Percentiles rank a stretch among this genome's conserved stretches.
These are phyloP conservation scores for Ctenomys sociabilis DNA, from an alignment of 2,113 vertebrate genomes.

Conservation along the genomic window DNA sequence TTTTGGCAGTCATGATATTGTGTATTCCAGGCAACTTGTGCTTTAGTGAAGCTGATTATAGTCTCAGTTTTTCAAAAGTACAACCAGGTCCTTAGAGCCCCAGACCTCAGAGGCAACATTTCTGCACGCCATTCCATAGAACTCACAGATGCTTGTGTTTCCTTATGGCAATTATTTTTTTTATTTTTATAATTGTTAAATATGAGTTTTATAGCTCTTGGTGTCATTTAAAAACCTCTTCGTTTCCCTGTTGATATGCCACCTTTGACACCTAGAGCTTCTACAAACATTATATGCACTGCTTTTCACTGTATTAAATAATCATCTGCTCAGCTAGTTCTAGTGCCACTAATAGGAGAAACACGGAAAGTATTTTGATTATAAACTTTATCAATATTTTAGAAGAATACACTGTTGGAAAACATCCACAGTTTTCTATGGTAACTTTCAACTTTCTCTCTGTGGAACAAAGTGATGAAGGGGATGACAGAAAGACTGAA, in stretches of 20 bases:
- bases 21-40: not conserved
- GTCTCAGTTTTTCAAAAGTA: not conserved
- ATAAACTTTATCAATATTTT: conserved; percentile 61
- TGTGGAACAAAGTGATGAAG: conserved; percentile 52
- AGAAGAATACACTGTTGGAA: conserved; percentile 55
- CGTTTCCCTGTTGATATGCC: not conserved
- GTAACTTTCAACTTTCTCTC: conserved; percentile 20
- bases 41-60: not conserved
- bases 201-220: not conserved
- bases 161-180: not conserved
- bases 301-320: conserved; percentile 54
- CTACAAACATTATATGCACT: not conserved
- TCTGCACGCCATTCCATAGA: not conserved
- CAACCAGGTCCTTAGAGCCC: not conserved
- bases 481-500: not conserved
- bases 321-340: conserved; percentile 19
- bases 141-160: not conserved
- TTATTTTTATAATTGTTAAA: not conserved
- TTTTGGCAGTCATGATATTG: not conserved
- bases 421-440: conserved; percentile 55
- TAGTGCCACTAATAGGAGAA: not conserved
- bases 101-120: not conserved
- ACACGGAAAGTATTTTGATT: conserved; percentile 38
- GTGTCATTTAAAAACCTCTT: not conserved
- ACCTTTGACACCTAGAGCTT: not conserved